Conservation (phyloP, 2,113 vertebrate genomes). For the Stomatorhinus ivindoensis region DNA sequence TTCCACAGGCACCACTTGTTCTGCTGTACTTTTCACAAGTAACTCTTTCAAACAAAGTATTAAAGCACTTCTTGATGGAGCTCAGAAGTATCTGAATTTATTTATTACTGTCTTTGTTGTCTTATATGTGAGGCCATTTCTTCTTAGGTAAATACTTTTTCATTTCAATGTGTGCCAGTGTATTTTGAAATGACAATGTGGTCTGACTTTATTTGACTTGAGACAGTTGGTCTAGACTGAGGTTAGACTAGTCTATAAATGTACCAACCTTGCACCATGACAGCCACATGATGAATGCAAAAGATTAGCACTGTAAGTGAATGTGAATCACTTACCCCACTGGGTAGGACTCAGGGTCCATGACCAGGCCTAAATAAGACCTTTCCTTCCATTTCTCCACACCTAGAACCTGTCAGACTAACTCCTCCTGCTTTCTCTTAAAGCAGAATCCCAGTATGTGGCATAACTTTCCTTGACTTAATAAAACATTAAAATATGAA, state of each 20-base stretch:
- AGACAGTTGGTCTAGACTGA: not conserved
- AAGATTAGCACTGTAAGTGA: not conserved
- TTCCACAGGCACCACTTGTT: not conserved
- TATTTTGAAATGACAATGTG: not conserved
- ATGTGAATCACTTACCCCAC: not conserved
- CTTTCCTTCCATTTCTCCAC: not conserved
- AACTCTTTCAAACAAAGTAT: not conserved
- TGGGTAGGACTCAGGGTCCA: not conserved
- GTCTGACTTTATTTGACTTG: not conserved
- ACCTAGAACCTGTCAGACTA: not conserved
- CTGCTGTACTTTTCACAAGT: not conserved
- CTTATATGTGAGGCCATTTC: not conserved
- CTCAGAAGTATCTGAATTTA: not conserved
- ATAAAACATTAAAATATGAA: not conserved
- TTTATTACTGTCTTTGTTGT: not conserved
- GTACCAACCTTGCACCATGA: not conserved
- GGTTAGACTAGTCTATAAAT: not conserved
- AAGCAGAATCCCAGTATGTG: not conserved
- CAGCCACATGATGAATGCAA: not conserved
- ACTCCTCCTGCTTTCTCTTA: not conserved
- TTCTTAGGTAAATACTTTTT: not conserved
- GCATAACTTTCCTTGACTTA: not conserved
- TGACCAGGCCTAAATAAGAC: not conserved
- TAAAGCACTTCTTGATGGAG: not conserved
- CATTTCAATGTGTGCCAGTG: not conserved